Evolutionary conservation across 1,140 invertebrate species (phyloP), one percentile per base, ranked within the genome.

Genomic region (Brachionus rubens): DNA sequence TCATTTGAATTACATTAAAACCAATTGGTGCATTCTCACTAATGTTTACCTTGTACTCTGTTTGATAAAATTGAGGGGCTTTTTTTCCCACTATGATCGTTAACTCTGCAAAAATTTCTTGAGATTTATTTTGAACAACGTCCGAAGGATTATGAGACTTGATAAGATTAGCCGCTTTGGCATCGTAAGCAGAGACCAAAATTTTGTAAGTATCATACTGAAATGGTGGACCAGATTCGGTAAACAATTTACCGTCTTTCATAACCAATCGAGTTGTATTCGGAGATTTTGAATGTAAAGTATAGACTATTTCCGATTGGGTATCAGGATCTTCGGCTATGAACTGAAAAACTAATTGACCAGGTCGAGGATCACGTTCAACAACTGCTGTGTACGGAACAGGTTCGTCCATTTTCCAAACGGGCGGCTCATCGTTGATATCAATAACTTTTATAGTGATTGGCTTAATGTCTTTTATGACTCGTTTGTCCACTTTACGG

Each of bases 21-120:
- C 52, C 48, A 30, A 76, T 56, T 19, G 50, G 50, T 12, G 72
- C 48, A 47, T 33, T 76, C n/a, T 76, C 72, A 19, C 52, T 59
- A 3, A 76, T 46, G 16, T 62, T 54, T 14, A 76, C 52, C 10
- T 30, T 41, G 24, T 76, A 59, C 19, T 54, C 48, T 9, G 28
- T 56, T 62, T 76, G 48, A 41, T 56, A 76, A 9, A 76, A 76
- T 33, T 76, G 72, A 10, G 72, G 72, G 6, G 72, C 48, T 76
- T 47, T 46, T 56, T 76, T 59, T 16, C 72, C 72, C 6, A 59
- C 48, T n/a, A 41, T 47, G 10, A 76, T 21, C 14, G 21, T 56
- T 36, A 76, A 62, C 21, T 72, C 68, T 21, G 68, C 68, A 40
- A 72, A 72, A 50, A 72, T 72, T 16, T 72, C 68, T 24, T 72